Percentiles rank a stretch among this genome's conserved stretches.
Conservation (phyloP, 2,797 vertebrate genomes). For the Phrynocephalus vlangalii region DNA sequence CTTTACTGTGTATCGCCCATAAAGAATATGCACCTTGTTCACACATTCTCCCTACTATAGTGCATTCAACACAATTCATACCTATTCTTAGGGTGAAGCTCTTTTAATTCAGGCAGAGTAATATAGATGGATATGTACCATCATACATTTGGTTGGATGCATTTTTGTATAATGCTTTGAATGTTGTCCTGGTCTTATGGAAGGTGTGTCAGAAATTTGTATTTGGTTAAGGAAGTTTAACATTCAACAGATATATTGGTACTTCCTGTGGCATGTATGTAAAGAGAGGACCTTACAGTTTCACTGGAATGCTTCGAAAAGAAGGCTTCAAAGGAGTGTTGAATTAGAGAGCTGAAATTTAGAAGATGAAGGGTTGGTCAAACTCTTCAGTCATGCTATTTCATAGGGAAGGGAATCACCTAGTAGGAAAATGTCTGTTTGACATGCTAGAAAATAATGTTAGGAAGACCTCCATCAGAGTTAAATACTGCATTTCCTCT, state of each 20-base stretch:
- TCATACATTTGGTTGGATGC: not conserved
- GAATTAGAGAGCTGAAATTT: not conserved
- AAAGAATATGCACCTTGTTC: not conserved
- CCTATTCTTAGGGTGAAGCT: not conserved
- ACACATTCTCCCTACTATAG: not conserved
- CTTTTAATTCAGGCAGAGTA: not conserved
- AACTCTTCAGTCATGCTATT: not conserved
- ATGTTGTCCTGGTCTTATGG: conserved; percentile 55
- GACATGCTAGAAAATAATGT: not conserved
- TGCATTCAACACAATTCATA: not conserved
- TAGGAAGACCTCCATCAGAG: not conserved
- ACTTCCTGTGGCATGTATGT: not conserved
- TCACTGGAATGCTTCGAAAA: not conserved
- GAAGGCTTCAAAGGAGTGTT: not conserved
- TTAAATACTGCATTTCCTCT: not conserved
- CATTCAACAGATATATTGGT: too few relatives aligned
- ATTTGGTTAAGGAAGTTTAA: conserved; percentile 20
- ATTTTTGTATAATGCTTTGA: conserved; percentile 8
- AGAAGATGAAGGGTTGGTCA: not conserved
- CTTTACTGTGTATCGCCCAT: not conserved
- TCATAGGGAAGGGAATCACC: not conserved
- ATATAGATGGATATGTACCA: conserved; percentile 21
- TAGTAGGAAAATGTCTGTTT: not conserved
- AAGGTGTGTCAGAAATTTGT: conserved; percentile 38
- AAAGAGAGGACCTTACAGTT: not conserved